These are phyloP conservation scores for Zaprionus obscuricornis DNA, from an alignment of 2,888 invertebrate species.

Conservation along the genomic window DNA sequence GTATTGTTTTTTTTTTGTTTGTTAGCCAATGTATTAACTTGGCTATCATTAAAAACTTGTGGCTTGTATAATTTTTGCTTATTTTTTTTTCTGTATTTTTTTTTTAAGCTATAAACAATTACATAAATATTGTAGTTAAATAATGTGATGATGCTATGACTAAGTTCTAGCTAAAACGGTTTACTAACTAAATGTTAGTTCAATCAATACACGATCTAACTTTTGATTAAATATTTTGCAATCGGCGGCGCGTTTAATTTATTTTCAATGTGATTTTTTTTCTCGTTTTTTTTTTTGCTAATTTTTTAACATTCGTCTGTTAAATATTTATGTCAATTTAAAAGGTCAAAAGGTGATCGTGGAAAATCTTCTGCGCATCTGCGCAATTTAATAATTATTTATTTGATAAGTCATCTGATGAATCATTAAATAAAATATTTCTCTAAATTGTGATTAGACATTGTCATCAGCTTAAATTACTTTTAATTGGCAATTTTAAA, in stretches of 20 bases:
- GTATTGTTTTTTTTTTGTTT: too few species aligned
- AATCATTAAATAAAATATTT: constrained; percentile 13
- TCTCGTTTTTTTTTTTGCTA: too few species aligned
- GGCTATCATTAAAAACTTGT: constrained; percentile 51
- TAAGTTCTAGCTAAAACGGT: constrained; percentile 40
- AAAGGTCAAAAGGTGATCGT: background rate
- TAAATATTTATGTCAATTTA: constrained; percentile 51
- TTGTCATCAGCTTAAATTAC: too few species aligned
- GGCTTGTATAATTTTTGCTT: constrained; percentile 36
- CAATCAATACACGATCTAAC: background rate
- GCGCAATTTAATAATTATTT: too few species aligned
- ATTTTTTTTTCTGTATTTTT: too few species aligned
- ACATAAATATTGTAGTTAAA: constrained; percentile 47
- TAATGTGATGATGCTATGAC: too few species aligned
- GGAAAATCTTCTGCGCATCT: too few species aligned
- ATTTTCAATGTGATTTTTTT: too few species aligned
- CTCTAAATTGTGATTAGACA: constrained; percentile 15
- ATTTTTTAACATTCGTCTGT: constrained; percentile 26
- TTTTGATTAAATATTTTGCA: constrained; percentile 37
- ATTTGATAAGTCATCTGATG: constrained; percentile 12
- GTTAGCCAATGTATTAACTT: too few species aligned
- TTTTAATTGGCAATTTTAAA: too few species aligned
- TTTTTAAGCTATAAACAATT: constrained; percentile 41
- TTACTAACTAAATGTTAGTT: background rate
- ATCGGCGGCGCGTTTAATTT: too few species aligned